Base-by-base conservation (phyloP, 1,140 invertebrate species). In the Hyles euphorbiae region DNA sequence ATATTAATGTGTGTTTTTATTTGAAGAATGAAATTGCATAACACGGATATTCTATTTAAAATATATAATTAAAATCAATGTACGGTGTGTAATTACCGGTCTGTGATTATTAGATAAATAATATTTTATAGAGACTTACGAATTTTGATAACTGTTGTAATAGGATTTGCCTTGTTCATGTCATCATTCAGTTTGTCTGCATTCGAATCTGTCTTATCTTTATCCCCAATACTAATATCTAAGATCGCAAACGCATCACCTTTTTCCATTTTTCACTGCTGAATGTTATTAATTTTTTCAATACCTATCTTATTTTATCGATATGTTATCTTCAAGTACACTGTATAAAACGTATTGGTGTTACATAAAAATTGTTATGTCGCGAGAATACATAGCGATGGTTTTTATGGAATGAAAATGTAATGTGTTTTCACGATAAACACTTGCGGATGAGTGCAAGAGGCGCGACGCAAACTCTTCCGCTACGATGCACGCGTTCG, bases 171-270 rank as follows among this genome's bases (percentile, higher is more conserved):
- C n/a, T 67, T 72, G 44, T 74, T 76, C 52, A 64, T 72, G 46
- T 65, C 74, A 22, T 72, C 66, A 36, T 66, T 70, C 47, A 58
- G 64, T 54, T 60, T 71, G 34, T 74, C 64, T 4, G 49, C 22
- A 36, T 63, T 66, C 48, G 58, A 63, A 36, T 70, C 65, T 53
- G 71, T 74, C 46, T 74, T 74, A 61, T 80, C 66, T 57, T 84
- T 84, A 72, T 84, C 77, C 60, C 67, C 69, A 52, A 86, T 78
- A 54, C 82, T 78, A 56, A 86, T 83, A 67, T 86, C 81, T 65
- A 85, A 63, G 33, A 86, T 78, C 57, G 81, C 71, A 52, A 82
- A 88, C 5, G 79, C 73, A 36, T 80, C 76, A 67, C 71, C 77
- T 52, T 84, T 78, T 65, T 83, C 82, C 79, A 86, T 86, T 10